Evolutionary conservation across 2,797 vertebrate species (phyloP), one percentile per base, ranked within the genome.

Genomic region (Rhinogobio ventralis): DNA sequence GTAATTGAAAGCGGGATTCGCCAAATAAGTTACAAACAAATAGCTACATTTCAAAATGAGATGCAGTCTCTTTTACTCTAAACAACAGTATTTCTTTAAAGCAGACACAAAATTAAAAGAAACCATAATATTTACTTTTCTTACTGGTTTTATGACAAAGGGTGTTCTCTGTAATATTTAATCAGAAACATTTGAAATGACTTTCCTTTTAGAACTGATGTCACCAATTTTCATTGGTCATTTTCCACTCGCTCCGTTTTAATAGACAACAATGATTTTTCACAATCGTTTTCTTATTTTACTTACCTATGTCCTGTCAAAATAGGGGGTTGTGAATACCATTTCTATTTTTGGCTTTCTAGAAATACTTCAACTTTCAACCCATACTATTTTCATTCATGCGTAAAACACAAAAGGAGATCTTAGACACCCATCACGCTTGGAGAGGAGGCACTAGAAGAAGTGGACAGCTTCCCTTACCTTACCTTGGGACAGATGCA

Each of bases 401-500:
- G 1, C 0, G 0, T 36, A 20, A 67, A 20, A 67, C 19, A 11
- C 17, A 20, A 36, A 67, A 67, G 8, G 4, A 67, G 39, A 10
- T 11, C 30, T 36, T 20, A 20, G 64, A 33, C 7, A 39, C 36
- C 46, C 46, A 49, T 49, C 14, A 49, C 46, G 5, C 46, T 15
- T 49, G 14, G 46, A 49, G 14, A 15, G 5, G 7, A 64, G 7
- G 28, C 2, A 1, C 14, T 30, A 64, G 25, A 64, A 25, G 62
- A 33, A 7, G 11, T 66, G 15, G 7, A 30, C 28, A 30, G 28
- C 28, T 30, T 33, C 7, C 15, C 15, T 30, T 30, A 66, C 62
- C 28, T 19, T 17, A n/a, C n/a, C n/a, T n/a, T n/a, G 68, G 69
- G 55, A 75, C 68, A 86, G 79, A 86, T 57, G 72, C 60, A 19